These are phyloP conservation scores for Pinctada fucata DNA, from an alignment of 2,888 invertebrate species.

Conservation along the genomic window DNA sequence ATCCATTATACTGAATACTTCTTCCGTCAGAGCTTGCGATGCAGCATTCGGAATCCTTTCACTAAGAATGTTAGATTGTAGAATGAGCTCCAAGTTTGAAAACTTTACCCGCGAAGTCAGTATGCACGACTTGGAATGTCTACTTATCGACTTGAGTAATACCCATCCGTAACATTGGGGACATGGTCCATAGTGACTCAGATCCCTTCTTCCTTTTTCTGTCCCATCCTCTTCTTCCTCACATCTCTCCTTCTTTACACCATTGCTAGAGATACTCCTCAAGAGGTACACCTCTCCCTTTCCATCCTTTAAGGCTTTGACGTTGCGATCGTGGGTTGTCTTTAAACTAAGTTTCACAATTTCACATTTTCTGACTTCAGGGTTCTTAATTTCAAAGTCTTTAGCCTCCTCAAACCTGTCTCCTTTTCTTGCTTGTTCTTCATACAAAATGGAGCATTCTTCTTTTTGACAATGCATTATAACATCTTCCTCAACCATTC, in stretches of 20 bases:
- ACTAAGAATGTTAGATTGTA: slow-evolving; percentile 19
- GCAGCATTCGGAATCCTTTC: slow-evolving; percentile 33
- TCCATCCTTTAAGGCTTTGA: not conserved
- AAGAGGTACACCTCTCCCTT: slow-evolving; percentile 20
- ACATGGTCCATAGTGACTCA: slow-evolving; percentile 43
- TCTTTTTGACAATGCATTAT: too few relatives aligned
- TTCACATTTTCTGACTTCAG: too few relatives aligned
- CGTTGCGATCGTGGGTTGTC: slow-evolving; percentile 8
- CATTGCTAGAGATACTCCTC: not conserved
- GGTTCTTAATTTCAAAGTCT: too few relatives aligned
- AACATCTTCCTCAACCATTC: too few relatives aligned
- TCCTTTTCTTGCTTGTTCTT: too few relatives aligned
- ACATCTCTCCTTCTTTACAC: slow-evolving; percentile 8
- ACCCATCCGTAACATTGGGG: slow-evolving; percentile 44
- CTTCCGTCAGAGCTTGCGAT: slow-evolving; percentile 32
- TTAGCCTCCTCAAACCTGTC: too few relatives aligned
- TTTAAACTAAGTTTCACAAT: too few relatives aligned
- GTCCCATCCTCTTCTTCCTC: slow-evolving; percentile 17
- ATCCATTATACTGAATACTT: slow-evolving; percentile 46
- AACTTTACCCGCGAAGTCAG: not conserved
- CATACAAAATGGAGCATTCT: too few relatives aligned
- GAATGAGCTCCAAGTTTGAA: not conserved
- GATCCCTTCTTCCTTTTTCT: not conserved
- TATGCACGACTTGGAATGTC: slow-evolving; percentile 34
- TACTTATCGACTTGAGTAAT: slow-evolving; percentile 8